A percentile compares a stretch with the other conserved stretches of the same genome.
These are phyloP conservation scores for Heterochromis multidens DNA, from an alignment of 2,113 vertebrate genomes.

Conservation along the genomic window DNA sequence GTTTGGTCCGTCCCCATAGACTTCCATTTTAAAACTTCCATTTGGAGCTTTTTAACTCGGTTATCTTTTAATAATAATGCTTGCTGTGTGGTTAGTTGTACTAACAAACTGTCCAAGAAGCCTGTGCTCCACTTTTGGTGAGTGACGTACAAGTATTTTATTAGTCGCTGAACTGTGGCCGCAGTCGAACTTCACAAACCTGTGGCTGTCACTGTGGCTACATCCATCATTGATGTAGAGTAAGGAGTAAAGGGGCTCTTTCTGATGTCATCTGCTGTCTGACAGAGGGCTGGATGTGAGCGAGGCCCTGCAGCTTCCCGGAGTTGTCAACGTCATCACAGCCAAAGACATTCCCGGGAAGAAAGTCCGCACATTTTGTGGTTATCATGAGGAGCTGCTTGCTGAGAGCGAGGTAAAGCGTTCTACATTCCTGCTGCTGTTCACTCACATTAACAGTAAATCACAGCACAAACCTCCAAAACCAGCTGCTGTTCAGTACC, in stretches of 20 bases:
- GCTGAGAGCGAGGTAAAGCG: slow-evolving; percentile 59
- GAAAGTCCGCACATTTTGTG: slow-evolving; percentile 27
- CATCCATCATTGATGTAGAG: not conserved
- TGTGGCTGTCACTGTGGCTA: too few relatives aligned
- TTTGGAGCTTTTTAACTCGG: not conserved
- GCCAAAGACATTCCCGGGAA: slow-evolving; percentile 73
- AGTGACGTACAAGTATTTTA: too few relatives aligned
- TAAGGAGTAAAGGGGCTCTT: not conserved
- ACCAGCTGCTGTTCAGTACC: too few relatives aligned
- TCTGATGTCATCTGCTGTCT: not conserved
- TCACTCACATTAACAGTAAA: not conserved
- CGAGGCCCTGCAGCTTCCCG: slow-evolving; percentile 66
- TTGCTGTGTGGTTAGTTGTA: too few relatives aligned
- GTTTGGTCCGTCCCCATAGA: not conserved
- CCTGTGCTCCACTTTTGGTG: too few relatives aligned
- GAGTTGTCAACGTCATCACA: slow-evolving; percentile 74
- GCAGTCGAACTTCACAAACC: too few relatives aligned
- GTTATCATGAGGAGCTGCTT: slow-evolving; percentile 63
- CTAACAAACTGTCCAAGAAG: too few relatives aligned
- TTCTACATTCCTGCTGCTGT: not conserved
- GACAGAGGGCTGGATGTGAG: slow-evolving; percentile 67
- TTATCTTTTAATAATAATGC: not conserved
- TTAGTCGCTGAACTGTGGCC: too few relatives aligned
- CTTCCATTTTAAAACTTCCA: not conserved
- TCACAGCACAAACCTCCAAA: not conserved